Percentiles rank a stretch among this genome's conserved stretches.
Conservation (phyloP, 2,797 vertebrate species). For the Aulostomus chinensis region DNA sequence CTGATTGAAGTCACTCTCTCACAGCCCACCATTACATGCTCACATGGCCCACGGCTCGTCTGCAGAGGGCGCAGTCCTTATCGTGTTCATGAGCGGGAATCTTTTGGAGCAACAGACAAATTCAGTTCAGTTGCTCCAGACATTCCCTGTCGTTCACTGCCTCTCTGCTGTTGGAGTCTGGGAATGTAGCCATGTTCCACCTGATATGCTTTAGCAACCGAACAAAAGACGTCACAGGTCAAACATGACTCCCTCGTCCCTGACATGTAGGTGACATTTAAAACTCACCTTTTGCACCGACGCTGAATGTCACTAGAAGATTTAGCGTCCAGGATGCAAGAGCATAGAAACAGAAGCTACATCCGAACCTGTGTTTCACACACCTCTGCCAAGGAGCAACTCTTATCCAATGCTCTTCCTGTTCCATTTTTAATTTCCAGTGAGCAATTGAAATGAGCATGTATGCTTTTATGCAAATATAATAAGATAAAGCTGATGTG, state of each 20-base stretch:
- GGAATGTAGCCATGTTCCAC: slow-evolving; percentile 68
- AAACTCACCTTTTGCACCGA: neutral
- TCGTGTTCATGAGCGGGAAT: too few relatives aligned
- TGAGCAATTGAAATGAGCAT: too few relatives aligned
- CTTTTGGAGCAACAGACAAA: slow-evolving; percentile 3
- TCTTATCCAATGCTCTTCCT: too few relatives aligned
- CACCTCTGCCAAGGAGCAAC: too few relatives aligned
- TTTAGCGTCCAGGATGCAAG: neutral
- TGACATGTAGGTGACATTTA: neutral
- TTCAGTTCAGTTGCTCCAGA: slow-evolving; percentile 6
- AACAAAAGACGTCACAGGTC: slow-evolving; percentile 19
- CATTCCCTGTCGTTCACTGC: neutral
- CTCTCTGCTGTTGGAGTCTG: slow-evolving; percentile 71
- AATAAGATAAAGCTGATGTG: too few relatives aligned
- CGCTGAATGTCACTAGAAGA: neutral
- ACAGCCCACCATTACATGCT: slow-evolving; percentile 67
- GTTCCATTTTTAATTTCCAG: too few relatives aligned
- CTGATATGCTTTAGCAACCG: slow-evolving; percentile 77
- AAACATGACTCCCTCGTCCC: slow-evolving; percentile 1
- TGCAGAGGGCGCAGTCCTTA: slow-evolving; percentile 57
- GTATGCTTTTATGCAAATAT: too few relatives aligned
- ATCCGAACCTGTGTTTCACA: neutral
- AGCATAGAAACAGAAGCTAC: slow-evolving; percentile 1
- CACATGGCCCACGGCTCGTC: slow-evolving; percentile 66
- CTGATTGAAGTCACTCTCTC: slow-evolving; percentile 44